These are phyloP conservation scores for Steatornis caripensis DNA, from an alignment of 2,113 vertebrate species.

Conservation along the genomic window DNA sequence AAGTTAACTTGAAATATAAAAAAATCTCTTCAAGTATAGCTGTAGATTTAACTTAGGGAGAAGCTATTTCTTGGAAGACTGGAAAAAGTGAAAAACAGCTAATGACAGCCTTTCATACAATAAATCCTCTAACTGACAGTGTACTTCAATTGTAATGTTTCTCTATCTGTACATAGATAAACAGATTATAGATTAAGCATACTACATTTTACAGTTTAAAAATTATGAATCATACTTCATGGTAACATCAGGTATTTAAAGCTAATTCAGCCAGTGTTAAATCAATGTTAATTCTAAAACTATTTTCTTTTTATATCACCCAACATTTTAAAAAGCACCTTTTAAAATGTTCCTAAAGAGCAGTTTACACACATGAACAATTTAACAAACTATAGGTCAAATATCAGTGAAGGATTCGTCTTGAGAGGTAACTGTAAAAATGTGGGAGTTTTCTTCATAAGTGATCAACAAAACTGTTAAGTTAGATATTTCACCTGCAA, in stretches of 20 bases:
- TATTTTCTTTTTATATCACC: neutral
- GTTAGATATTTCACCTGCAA: neutral
- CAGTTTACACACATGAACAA: neutral
- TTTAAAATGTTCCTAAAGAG: neutral
- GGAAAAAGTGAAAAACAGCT: neutral
- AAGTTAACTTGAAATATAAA: neutral
- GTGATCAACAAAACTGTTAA: neutral
- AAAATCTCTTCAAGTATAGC: neutral
- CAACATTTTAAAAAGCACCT: neutral
- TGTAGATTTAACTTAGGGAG: neutral
- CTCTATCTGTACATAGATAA: neutral
- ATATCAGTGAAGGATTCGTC: neutral
- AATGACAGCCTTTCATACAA: neutral
- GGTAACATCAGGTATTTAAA: neutral
- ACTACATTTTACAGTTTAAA: neutral
- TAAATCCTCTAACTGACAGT: neutral
- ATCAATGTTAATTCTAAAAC: neutral
- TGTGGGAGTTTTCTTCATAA: accelerated
- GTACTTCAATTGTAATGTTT: neutral
- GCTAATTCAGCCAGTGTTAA: neutral
- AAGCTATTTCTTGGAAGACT: neutral
- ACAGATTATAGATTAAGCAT: neutral
- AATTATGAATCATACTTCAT: neutral
- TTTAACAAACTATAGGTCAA: neutral
- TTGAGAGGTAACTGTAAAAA: neutral